phyloP scores from a whole-genome alignment of 2,113 vertebrate species.

The Myotis davidii region DNA sequence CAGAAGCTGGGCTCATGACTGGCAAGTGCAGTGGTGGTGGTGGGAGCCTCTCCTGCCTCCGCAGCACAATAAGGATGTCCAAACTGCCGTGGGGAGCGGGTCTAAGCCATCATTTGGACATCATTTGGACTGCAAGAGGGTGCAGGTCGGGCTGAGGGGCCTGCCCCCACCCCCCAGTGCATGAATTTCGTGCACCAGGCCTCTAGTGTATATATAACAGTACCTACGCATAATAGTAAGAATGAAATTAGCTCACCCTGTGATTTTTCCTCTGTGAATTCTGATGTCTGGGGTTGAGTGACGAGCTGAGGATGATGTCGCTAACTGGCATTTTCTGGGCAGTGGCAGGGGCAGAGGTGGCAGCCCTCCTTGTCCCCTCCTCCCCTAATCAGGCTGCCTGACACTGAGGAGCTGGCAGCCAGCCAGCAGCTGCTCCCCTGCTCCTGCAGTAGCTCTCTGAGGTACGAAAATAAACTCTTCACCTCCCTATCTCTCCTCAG shows the following conservation, averaged over 20 bases:
- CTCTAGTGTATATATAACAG: not conserved
- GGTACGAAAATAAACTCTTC: constrained; percentile 6
- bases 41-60: too few relatives aligned
- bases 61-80: too few relatives aligned
- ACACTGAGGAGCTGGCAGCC: not conserved
- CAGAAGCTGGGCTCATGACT: too few relatives aligned
- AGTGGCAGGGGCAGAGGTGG: not conserved
- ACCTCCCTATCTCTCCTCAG: not conserved
- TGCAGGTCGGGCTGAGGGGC: too few relatives aligned
- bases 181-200: too few relatives aligned
- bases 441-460: not conserved
- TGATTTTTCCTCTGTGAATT: not conserved
- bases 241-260: not conserved
- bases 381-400: not conserved
- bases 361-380: not conserved
- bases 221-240: too few relatives aligned
- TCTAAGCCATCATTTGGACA: too few relatives aligned
- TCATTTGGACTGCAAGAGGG: too few relatives aligned
- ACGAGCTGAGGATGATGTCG: not conserved
- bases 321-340: not conserved
- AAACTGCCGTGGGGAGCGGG: too few relatives aligned
- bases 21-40: too few relatives aligned
- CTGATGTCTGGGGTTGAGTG: not conserved
- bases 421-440: not conserved
- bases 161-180: too few relatives aligned